phyloP scores from a whole-genome alignment of 2,113 vertebrate species.

The Ciconia boyciana region DNA sequence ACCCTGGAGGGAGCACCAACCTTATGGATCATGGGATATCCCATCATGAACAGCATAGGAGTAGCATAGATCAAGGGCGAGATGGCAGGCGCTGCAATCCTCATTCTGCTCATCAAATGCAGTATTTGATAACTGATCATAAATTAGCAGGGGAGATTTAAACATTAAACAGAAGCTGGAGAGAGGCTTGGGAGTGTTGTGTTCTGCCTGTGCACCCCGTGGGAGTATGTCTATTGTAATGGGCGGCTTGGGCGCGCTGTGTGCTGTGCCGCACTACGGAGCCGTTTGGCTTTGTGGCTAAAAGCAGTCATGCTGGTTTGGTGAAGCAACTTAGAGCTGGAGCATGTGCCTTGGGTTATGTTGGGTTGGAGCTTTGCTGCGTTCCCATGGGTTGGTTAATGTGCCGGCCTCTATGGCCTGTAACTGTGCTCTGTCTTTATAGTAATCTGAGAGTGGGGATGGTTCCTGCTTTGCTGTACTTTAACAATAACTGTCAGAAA shows the following conservation, averaged over 20 bases:
- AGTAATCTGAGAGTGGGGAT: neutral
- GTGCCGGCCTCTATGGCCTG: neutral
- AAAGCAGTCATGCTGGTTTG: neutral
- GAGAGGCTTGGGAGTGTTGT: neutral
- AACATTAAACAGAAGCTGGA: neutral
- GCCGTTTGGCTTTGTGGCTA: neutral
- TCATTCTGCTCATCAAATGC: neutral
- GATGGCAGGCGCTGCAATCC: neutral
- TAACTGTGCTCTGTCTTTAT: neutral
- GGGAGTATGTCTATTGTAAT: neutral
- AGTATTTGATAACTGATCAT: neutral
- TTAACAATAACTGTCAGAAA: neutral
- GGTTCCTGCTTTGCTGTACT: neutral
- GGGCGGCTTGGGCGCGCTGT: neutral
- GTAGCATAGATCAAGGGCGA: neutral
- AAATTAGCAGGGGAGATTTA: neutral
- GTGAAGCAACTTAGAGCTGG: neutral
- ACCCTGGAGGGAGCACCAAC: neutral
- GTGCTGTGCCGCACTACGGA: neutral
- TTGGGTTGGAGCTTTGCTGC: neutral
- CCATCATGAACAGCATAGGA: neutral
- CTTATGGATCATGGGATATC: neutral
- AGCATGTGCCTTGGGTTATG: neutral
- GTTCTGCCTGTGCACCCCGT: rapidly evolving
- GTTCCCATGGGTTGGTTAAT: neutral